Evolutionary conservation across 1,140 invertebrate genomes (phyloP).

Genomic region (Oreohelix idahoensis): DNA sequence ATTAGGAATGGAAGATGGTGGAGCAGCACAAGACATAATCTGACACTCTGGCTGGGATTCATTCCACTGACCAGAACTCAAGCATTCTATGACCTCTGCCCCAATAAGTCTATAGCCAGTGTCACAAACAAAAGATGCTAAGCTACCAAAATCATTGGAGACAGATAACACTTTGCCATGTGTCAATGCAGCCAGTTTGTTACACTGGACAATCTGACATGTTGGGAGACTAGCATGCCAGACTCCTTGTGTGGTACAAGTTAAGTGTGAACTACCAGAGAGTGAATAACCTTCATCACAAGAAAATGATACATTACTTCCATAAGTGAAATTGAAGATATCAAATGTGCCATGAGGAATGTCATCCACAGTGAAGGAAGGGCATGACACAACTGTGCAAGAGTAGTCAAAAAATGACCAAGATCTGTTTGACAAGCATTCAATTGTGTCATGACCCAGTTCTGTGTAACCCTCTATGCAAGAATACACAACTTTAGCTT

Average conservation of each 20-base stretch:
- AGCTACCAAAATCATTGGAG: slow-evolving; percentile 50
- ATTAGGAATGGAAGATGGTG: slow-evolving; percentile 35
- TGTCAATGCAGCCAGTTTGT: slow-evolving; percentile 38
- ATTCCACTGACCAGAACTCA: slow-evolving; percentile 78
- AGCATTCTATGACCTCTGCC: slow-evolving; percentile 41
- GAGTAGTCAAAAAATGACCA: slow-evolving; percentile 53
- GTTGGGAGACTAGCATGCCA: slow-evolving; percentile 80
- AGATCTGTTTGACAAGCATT: slow-evolving; percentile 47
- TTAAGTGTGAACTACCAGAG: slow-evolving; percentile 23
- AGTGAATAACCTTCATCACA: slow-evolving; percentile 58
- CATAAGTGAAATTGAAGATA: slow-evolving; percentile 51
- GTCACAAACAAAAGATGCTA: slow-evolving; percentile 73
- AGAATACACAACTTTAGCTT: slow-evolving; percentile 41
- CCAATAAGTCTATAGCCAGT: slow-evolving; percentile 79
- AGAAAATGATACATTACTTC: slow-evolving; percentile 50
- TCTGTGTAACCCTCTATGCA: slow-evolving; percentile 85
- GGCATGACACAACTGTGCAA: slow-evolving; percentile 51
- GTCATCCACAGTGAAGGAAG: slow-evolving; percentile 22
- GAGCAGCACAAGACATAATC: slow-evolving; percentile 63
- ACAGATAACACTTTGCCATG: slow-evolving; percentile 42
- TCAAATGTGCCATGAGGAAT: slow-evolving; percentile 50
- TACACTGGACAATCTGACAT: slow-evolving; percentile 52
- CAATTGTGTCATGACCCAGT: slow-evolving; percentile 62
- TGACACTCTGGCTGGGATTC: slow-evolving; percentile 86
- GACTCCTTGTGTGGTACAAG: slow-evolving; percentile 77